Evolutionary conservation across 2,113 vertebrate species (phyloP).

Genomic region (Hyperoodon ampullatus): DNA sequence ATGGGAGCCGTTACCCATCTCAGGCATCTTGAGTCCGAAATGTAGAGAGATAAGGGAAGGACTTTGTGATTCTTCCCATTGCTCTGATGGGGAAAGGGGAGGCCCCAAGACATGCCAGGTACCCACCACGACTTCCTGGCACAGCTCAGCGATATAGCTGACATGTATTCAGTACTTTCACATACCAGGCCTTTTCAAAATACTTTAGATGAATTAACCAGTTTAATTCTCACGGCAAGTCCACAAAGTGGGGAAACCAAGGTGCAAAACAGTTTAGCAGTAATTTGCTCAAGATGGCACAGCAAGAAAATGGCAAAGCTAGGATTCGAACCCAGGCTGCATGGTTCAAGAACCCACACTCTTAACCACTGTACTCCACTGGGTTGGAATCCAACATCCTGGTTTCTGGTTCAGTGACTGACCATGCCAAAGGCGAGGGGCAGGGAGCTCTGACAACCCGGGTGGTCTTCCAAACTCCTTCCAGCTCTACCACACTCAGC

Average conservation of each 20-base stretch:
- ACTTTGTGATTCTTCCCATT: background rate
- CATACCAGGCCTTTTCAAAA: background rate
- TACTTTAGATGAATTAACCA: background rate
- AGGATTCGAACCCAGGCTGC: background rate
- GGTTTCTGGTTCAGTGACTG: background rate
- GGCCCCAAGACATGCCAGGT: background rate
- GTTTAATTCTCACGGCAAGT: background rate
- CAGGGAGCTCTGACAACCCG: background rate
- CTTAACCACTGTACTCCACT: background rate
- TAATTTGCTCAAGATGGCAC: background rate
- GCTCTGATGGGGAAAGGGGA: background rate
- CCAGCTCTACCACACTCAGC: background rate
- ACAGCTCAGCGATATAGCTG: background rate
- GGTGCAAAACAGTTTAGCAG: background rate
- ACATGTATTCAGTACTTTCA: too few species aligned
- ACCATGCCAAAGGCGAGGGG: background rate
- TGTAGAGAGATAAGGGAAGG: background rate
- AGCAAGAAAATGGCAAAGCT: background rate
- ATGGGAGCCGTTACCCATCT: background rate
- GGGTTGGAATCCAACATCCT: too few species aligned
- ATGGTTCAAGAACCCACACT: background rate
- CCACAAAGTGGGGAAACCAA: background rate
- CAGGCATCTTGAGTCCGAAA: background rate
- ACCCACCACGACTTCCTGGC: background rate
- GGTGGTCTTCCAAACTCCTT: background rate